Conservation (phyloP, 2,888 invertebrate species). For the Neocrepidodera transversa region DNA sequence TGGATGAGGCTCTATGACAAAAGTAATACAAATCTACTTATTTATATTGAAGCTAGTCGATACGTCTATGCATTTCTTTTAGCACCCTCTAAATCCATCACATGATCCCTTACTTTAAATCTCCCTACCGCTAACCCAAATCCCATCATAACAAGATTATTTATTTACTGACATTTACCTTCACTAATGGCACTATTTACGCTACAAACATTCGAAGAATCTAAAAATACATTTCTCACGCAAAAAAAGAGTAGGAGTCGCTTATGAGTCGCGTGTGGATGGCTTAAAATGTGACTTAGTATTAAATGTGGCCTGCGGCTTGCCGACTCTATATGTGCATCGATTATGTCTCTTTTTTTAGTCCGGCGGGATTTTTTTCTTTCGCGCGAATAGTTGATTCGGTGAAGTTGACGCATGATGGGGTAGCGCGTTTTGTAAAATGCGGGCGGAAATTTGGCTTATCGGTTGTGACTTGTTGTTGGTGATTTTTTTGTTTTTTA, state of each 20-base stretch:
- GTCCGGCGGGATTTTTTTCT: constrained; percentile 6
- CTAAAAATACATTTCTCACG: constrained; percentile 37
- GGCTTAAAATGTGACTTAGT: constrained; percentile 39
- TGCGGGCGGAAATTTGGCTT: constrained; percentile 33
- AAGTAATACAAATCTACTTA: too few species aligned
- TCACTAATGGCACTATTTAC: constrained; percentile 31
- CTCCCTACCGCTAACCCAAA: not conserved
- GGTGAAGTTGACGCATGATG: constrained; percentile 20
- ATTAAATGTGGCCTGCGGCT: constrained; percentile 41
- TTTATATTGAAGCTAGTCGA: too few species aligned
- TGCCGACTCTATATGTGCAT: constrained; percentile 40
- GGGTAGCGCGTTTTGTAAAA: constrained; percentile 38
- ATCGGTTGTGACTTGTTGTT: constrained; percentile 25
- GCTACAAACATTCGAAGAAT: constrained; percentile 26
- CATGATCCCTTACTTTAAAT: not conserved
- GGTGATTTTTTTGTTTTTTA: constrained; percentile 34
- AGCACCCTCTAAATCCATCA: too few species aligned
- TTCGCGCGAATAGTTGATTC: not conserved
- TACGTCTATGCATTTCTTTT: too few species aligned
- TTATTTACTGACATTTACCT: constrained; percentile 33
- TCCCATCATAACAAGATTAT: constrained; percentile 26
- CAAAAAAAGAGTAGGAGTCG: constrained; percentile 49
- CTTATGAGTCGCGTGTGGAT: constrained; percentile 31
- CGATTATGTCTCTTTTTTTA: constrained; percentile 36
- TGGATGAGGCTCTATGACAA: too few species aligned